A percentile compares a stretch with the other conserved stretches of the same genome.
These are phyloP conservation scores for Luidia sarsii DNA, from an alignment of 53 echinoderm and acorn worm species.

Conservation along the genomic window DNA sequence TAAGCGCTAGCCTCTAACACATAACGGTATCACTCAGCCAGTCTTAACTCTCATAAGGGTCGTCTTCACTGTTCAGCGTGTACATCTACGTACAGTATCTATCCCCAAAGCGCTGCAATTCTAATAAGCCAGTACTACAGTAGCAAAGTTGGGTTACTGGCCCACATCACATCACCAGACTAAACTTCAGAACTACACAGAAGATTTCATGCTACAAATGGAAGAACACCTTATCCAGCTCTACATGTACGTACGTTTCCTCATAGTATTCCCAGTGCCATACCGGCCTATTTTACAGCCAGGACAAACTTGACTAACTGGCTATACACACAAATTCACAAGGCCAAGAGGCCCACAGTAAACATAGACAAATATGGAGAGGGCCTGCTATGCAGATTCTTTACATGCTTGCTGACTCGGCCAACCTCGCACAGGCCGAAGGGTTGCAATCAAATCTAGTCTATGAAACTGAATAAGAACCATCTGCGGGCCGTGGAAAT, in stretches of 20 bases:
- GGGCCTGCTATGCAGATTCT: slow-evolving; percentile 54
- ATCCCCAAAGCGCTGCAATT: no score
- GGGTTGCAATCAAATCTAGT: slow-evolving; percentile 26
- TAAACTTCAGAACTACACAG: background rate
- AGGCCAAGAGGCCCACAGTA: slow-evolving; percentile 53
- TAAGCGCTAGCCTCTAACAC: no score
- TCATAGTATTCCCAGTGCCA: slow-evolving; percentile 5
- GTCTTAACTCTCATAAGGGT: no score
- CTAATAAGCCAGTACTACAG: no score
- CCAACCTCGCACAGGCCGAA: slow-evolving; percentile 1
- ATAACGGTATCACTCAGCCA: no score
- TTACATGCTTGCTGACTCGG: slow-evolving; percentile 52
- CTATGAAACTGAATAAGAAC: slow-evolving; percentile 20
- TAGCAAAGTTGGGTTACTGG: no score
- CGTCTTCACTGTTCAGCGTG: no score
- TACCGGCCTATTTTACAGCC: slow-evolving; percentile 14
- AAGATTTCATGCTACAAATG: slow-evolving; percentile 1
- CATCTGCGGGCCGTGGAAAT: slow-evolving; percentile 40
- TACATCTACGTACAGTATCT: no score
- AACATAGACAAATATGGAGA: slow-evolving; percentile 60
- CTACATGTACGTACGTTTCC: no score
- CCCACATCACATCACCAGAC: background rate
- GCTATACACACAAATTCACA: slow-evolving; percentile 1
- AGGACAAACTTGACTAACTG: slow-evolving; percentile 29
- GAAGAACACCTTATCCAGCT: background rate